Base-by-base conservation (phyloP, 1,140 invertebrate genomes). In the Lasioglossum albipes region DNA sequence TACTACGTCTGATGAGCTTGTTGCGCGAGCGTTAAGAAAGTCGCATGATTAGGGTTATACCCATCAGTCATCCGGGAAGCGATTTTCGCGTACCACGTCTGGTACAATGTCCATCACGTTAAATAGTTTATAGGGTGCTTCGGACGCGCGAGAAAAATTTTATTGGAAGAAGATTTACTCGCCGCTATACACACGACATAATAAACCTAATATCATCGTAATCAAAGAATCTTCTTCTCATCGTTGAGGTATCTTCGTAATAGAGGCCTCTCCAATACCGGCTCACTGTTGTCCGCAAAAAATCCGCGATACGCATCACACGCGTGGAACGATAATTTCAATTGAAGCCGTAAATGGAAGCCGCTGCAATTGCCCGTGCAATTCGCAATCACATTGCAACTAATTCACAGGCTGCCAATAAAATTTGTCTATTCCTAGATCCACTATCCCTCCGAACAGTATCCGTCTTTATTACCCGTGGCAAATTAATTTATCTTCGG, bases 401-500 rank as follows among this genome's bases (percentile, higher is more conserved):
- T 18, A 27, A 45, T 27, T 59, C n/a, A 3, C 42, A 1, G 22
- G 18, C 16, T 16, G 27, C 16, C n/a, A 79, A 65, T 79, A 42
- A 54, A 65, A 79, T 78, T 78, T 49, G 20, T 64, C 16, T 13
- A 71, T 62, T 42, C 27, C 20, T 49, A 57, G 22, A 18, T 20
- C 20, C 20, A 5, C 20, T 12, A 49, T 74, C n/a, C 45, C 18
- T 7, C 16, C 27, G n/a, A 16, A 18, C 3, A 71, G 68, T 52
- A 72, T 52, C 70, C 16, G 52, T 71, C 42, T 42, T 36, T 9
- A 49, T 16, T 79, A 65, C n/a, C n/a, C 13, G 18, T 20, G 7
- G 61, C 36, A 59, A 79, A 79, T 79, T 71, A 78, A 78, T 72
- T 78, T 79, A 45, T 10, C 49, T 49, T 9, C 22, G 45, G 18